phyloP scores from a whole-genome alignment of 2,797 vertebrate species.

The Lindbergichthys nudifrons region DNA sequence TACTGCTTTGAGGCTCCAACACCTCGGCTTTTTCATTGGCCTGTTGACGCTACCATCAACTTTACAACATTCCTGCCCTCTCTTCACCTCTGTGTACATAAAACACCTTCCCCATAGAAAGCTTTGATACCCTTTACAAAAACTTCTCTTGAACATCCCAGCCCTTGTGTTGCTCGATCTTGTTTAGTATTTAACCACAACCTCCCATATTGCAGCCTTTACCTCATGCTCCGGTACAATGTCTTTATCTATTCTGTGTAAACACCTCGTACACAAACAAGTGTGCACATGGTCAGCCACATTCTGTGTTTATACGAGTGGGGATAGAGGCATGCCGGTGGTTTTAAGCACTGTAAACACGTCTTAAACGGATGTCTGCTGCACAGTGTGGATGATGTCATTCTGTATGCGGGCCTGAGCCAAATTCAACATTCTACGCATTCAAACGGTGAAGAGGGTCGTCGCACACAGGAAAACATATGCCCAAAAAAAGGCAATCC shows the following conservation, averaged over 20 bases:
- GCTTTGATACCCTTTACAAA: constrained; percentile 51
- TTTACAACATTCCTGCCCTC: constrained; percentile 57
- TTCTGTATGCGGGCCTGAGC: constrained; percentile 36
- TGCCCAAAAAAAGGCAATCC: constrained; percentile 73
- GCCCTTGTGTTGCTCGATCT: constrained; percentile 6
- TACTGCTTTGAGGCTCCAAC: constrained; percentile 47
- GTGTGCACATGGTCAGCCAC: constrained; percentile 55
- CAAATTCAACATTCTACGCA: constrained; percentile 66
- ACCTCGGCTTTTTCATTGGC: constrained; percentile 48
- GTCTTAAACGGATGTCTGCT: constrained; percentile 73
- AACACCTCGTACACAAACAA: constrained; percentile 49
- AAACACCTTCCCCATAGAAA: constrained; percentile 53
- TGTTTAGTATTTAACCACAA: constrained; percentile 44
- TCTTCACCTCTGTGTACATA: constrained; percentile 64
- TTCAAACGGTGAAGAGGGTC: constrained; percentile 34
- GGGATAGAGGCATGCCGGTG: constrained; percentile 58
- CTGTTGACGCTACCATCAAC: constrained; percentile 72
- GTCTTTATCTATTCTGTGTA: constrained; percentile 67
- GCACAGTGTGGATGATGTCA: constrained; percentile 70
- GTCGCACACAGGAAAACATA: constrained; percentile 47
- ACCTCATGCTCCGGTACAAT: constrained; percentile 41
- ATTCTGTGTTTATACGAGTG: constrained; percentile 71
- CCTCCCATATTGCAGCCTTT: constrained; percentile 36
- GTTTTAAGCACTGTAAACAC: constrained; percentile 73
- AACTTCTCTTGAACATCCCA: constrained; percentile 52